These are phyloP conservation scores for Tromatobia lineatoria DNA, from an alignment of 2,888 invertebrate species.

Conservation along the genomic window DNA sequence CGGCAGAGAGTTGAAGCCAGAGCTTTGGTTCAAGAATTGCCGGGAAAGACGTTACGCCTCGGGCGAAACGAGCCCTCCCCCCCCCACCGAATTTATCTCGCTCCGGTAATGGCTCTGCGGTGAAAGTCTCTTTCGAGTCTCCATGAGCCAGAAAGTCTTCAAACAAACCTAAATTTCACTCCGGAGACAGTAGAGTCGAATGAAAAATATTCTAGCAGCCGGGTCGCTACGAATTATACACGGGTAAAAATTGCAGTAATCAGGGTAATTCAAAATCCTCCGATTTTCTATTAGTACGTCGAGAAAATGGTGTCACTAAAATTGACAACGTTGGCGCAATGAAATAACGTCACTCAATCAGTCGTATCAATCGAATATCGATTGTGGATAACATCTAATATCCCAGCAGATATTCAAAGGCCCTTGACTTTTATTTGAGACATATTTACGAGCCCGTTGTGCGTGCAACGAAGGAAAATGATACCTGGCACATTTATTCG, in stretches of 20 bases:
- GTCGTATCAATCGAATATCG: too few relatives aligned
- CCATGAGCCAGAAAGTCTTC: conserved; percentile 48
- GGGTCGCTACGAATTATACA: too few relatives aligned
- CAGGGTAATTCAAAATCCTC: not conserved
- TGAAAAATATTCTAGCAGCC: conserved; percentile 39
- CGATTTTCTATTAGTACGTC: not conserved
- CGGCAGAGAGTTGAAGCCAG: conserved; percentile 1
- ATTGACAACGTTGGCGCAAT: too few relatives aligned
- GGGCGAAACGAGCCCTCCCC: conserved; percentile 47
- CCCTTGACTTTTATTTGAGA: too few relatives aligned
- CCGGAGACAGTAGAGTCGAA: conserved; percentile 43
- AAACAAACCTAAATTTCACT: conserved; percentile 52
- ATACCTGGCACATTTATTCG: too few relatives aligned
- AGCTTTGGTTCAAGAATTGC: conserved; percentile 48
- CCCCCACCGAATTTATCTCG: conserved; percentile 55
- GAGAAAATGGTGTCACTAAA: not conserved
- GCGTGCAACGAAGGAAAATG: too few relatives aligned
- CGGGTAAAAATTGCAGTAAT: not conserved
- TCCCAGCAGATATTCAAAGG: too few relatives aligned
- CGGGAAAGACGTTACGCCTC: conserved; percentile 50
- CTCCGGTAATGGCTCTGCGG: conserved; percentile 55
- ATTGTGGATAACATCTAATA: too few relatives aligned
- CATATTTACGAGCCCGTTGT: too few relatives aligned
- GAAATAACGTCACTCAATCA: too few relatives aligned
- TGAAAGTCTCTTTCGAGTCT: conserved; percentile 43